These are phyloP conservation scores for Porphyrio hochstetteri DNA, from an alignment of 2,113 vertebrate genomes.

Conservation along the genomic window DNA sequence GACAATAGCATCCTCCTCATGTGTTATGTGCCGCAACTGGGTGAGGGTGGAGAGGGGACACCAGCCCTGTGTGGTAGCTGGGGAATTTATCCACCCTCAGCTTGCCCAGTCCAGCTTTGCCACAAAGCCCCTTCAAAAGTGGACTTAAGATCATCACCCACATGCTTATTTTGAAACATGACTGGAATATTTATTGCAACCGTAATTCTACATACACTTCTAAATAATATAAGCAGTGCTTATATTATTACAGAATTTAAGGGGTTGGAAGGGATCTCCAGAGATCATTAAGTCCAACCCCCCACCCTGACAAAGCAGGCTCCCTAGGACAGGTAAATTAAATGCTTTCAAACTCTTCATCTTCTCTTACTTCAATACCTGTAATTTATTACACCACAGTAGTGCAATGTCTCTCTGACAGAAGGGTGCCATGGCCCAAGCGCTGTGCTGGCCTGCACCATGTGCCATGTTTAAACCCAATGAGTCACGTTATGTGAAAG, in stretches of 20 bases:
- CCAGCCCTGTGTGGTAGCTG: accelerated
- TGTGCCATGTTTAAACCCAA: background rate
- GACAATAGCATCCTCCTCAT: background rate
- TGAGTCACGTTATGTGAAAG: background rate
- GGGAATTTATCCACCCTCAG: too few species aligned
- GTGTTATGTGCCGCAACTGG: accelerated
- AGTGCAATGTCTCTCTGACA: background rate
- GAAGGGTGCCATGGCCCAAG: background rate
- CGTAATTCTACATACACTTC: too few species aligned
- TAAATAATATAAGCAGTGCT: background rate
- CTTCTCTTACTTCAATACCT: background rate
- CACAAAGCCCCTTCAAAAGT: background rate
- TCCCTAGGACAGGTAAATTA: too few species aligned
- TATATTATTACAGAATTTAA: too few species aligned
- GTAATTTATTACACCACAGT: background rate
- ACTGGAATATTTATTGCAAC: background rate
- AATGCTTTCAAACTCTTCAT: background rate
- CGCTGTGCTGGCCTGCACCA: too few species aligned
- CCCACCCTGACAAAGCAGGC: too few species aligned
- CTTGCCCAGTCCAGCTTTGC: background rate
- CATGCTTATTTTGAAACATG: background rate
- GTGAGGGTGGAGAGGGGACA: background rate
- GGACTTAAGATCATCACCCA: background rate
- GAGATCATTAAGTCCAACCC: too few species aligned
- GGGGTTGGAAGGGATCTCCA: too few species aligned